Percentiles rank a stretch among this genome's conserved stretches.
Conservation (phyloP, 2,888 invertebrate genomes). For the Napeogenes sylphis region DNA sequence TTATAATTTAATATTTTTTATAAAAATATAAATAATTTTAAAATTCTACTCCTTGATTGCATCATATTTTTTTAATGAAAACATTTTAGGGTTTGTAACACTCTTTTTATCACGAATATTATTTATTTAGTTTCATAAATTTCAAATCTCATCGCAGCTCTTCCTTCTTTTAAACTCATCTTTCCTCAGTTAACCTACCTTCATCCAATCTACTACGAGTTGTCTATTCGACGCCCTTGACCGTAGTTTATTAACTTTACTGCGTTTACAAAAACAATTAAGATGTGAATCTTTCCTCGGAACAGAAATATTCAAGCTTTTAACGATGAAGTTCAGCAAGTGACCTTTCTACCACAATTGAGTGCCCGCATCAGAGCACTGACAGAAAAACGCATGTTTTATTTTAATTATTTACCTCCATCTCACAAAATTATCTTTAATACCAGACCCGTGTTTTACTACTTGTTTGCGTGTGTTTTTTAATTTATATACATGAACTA, state of each 20-base stretch:
- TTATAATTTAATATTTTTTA: too few species aligned
- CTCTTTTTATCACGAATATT: too few species aligned
- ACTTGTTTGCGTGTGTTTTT: background rate
- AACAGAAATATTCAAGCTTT: constrained; percentile 10
- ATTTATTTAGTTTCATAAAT: too few species aligned
- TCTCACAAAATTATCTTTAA: background rate
- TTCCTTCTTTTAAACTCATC: too few species aligned
- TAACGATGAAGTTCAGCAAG: constrained; percentile 11
- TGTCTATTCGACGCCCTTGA: background rate
- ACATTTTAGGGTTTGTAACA: too few species aligned
- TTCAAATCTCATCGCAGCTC: too few species aligned
- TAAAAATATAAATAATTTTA: too few species aligned
- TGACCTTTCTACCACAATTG: constrained; percentile 11
- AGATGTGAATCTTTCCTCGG: constrained; percentile 13
- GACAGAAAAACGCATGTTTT: background rate
- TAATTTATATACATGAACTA: background rate
- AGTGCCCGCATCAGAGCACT: constrained; percentile 1
- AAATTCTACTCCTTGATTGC: too few species aligned
- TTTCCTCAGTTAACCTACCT: too few species aligned
- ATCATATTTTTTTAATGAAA: too few species aligned
- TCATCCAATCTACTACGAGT: too few species aligned
- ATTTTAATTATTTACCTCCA: background rate
- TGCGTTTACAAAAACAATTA: constrained; percentile 7
- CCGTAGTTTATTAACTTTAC: background rate
- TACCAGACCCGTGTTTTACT: background rate